phyloP scores from a whole-genome alignment of 2,113 vertebrate genomes.

The Sturnira hondurensis region DNA sequence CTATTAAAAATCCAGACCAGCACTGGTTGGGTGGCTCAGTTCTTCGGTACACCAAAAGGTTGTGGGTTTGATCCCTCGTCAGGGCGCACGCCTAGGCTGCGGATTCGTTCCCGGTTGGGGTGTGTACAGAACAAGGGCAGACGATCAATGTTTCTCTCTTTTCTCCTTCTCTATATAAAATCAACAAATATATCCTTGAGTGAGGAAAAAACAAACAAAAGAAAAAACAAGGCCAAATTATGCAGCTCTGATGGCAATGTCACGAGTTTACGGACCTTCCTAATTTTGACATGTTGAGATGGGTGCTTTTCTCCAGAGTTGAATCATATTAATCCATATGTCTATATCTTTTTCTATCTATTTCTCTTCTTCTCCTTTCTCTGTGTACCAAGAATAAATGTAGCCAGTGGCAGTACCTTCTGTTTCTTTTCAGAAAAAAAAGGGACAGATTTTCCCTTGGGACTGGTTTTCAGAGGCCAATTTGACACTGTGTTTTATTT shows the following conservation, averaged over 20 bases:
- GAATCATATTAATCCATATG: conserved; percentile 67
- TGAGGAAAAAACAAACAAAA: not conserved
- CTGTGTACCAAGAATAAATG: conserved; percentile 59
- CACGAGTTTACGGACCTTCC: conserved; percentile 48
- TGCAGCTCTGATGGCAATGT: not conserved
- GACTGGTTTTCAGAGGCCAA: conserved; percentile 59
- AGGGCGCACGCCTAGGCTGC: too few species aligned
- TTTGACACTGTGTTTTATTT: conserved; percentile 70
- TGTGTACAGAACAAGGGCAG: too few species aligned
- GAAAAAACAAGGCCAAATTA: not conserved
- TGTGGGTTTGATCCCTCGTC: too few species aligned
- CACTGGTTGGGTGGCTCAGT: too few species aligned
- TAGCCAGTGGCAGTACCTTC: conserved; percentile 74
- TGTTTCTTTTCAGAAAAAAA: conserved; percentile 71
- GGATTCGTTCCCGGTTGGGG: too few species aligned
- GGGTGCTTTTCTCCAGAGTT: conserved; percentile 65
- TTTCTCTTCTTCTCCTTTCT: conserved; percentile 22
- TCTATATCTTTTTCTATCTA: conserved; percentile 63
- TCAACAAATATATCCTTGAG: too few species aligned
- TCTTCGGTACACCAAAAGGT: too few species aligned
- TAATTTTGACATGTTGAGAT: conserved; percentile 62
- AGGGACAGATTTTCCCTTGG: conserved; percentile 65
- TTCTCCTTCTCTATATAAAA: too few species aligned
- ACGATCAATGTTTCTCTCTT: too few species aligned
- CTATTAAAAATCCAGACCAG: not conserved